Evolutionary conservation across 1,140 invertebrate genomes (phyloP), one percentile per base, ranked within the genome.

Genomic region (Anastrepha ludens): DNA sequence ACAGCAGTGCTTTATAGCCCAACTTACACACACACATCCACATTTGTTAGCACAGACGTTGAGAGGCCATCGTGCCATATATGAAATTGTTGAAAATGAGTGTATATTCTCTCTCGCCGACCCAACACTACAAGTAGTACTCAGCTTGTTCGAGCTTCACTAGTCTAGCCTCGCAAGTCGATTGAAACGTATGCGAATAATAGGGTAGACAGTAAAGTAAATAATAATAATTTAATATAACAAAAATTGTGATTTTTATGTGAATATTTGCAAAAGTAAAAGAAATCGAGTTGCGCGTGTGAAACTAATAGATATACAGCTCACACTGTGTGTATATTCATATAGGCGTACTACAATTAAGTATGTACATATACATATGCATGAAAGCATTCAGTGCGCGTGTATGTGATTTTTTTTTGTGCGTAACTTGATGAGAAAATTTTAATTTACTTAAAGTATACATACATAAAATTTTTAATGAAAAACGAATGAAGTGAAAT

Each of bases 131-230:
- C 87, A 59, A 62, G 50, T 58, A 85, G 58, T 11, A 47, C 74
- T 87, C 20, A 50, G 85, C 62, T 47, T 29, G 85, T 55, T 58
- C 85, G 85, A 8, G 58, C 58, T 20, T 58, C 58, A 88, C 86
- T 90, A 90, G 88, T 89, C 88, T 87, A 89, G 88, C 59, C 87
- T 89, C 89, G 89, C 89, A 90, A 89, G 87, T 90, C 87, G 89
- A 85, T 90, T 88, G 89, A 74, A 89, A 58, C 89, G 87, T 88
- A 90, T 89, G 90, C 89, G 88, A 87, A 58, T 60, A 88, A 85
- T 88, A 89, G 87, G 81, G 86, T 60, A 85, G 74, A 87, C 44
- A 86, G 74, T 88, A 64, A 88, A 87, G 5, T 67, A 87, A 87
- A 87, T 88, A 74, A 86, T 88, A 90, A 91, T 91, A 90, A 90